Evolutionary conservation across 2,888 invertebrate species (phyloP), one percentile per base, ranked within the genome.

Genomic region (Trichacis sp.): DNA sequence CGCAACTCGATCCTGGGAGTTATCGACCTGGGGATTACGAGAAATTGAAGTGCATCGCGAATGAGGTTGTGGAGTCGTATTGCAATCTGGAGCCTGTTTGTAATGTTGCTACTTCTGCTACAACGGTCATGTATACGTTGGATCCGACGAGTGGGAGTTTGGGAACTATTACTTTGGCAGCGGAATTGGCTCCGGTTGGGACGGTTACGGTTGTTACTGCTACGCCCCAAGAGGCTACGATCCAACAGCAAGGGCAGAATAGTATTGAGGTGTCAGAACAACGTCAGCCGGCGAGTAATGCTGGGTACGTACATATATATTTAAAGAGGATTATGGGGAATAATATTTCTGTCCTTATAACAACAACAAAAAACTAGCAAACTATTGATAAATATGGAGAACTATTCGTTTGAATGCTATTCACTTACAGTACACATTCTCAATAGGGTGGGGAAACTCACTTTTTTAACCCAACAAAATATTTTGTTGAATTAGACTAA

Each of bases 11-110:
- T 68, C 80, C 79, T 2, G 88, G 88, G 29, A 90, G 90, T 73
- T 83, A 83, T 45, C 71, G 82, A 30, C 91, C 92, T 0, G 93
- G 92, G 71, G 94, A 94, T 78, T 94, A 93, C 77, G 94, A 94
- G 79, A 94, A 94, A 79, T 86, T 94, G 62, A 94, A 94, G 79
- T 88, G 92, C 75, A 93, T 94, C 85, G 93, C 93, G 29, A 91
- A 91, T 73, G 94, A 94, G 79, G 91, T 94, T 20, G 92, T 91
- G 0, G 92, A 93, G 78, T 91, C 91, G 0, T 92, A 75, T 89
- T 92, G 81, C 89, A 93, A 74, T 90, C 89, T 84, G 89, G 93
- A 85, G 85, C 88, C 63, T 82, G 88, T 71, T 81, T 78, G 80
- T 66, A 81, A 79, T 52, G 80, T 79, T 0, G 73, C 79, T 0